These are phyloP conservation scores for Lepidurus arcticus DNA, from an alignment of 1,140 invertebrate genomes.

Conservation along the genomic window DNA sequence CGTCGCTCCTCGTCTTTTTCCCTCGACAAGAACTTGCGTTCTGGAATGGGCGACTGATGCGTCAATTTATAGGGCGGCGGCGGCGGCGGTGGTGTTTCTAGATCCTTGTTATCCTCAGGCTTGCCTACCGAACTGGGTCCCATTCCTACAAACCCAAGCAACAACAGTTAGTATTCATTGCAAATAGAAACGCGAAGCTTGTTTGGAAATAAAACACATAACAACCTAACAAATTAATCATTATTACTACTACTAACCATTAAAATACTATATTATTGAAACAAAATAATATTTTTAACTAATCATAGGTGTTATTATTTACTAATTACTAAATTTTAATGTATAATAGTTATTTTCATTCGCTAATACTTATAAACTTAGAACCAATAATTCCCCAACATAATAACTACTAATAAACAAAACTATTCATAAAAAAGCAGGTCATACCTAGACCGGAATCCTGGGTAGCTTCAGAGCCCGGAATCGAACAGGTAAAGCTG, in stretches of 20 bases:
- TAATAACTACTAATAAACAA: too few species aligned
- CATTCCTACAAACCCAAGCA: conserved; percentile 23
- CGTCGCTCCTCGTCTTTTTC: conserved; percentile 87
- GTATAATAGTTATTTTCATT: too few species aligned
- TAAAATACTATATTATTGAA: too few species aligned
- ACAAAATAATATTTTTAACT: too few species aligned
- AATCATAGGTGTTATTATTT: too few species aligned
- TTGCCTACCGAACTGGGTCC: conserved; percentile 5
- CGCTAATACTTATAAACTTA: too few species aligned
- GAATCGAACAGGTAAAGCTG: conserved; percentile 39
- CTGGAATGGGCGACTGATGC: conserved; percentile 89
- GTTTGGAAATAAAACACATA: neutral
- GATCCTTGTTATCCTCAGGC: conserved; percentile 28
- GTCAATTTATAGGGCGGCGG: conserved; percentile 62
- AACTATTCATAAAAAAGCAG: neutral
- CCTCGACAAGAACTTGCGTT: conserved; percentile 82
- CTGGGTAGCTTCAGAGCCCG: conserved; percentile 37
- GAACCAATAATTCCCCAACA: too few species aligned
- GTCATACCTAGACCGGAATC: conserved; percentile 39
- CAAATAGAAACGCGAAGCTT: neutral
- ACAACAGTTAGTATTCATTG: neutral
- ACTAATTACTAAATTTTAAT: too few species aligned
- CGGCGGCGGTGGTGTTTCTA: conserved; percentile 40
- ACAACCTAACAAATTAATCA: neutral
- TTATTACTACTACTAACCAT: too few species aligned